Conservation (phyloP, 2,888 invertebrate species). For the Cephus pulcher region DNA sequence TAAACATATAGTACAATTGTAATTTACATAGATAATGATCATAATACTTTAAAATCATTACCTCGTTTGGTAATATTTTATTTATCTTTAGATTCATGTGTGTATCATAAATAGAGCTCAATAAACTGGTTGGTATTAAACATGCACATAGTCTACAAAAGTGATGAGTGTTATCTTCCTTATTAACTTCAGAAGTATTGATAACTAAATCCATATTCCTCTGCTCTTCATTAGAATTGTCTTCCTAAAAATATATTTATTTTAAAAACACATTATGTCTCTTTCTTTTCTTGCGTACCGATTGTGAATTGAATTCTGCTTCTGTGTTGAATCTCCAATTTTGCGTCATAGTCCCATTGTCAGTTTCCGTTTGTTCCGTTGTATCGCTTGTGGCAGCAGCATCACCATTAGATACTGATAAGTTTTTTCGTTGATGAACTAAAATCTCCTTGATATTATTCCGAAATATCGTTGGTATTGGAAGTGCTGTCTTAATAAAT, state of each 20-base stretch:
- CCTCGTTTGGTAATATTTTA: conserved; percentile 3
- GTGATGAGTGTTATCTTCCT: conserved; percentile 10
- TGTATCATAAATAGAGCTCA: conserved; percentile 9
- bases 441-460: neutral
- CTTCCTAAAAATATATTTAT: neutral
- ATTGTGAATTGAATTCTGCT: neutral
- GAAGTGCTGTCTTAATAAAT: conserved; percentile 12
- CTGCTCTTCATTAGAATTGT: neutral
- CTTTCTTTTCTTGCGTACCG: neutral
- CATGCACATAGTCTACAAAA: conserved; percentile 17
- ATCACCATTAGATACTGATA: neutral
- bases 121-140: neutral
- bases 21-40: neutral
- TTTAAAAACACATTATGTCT: neutral
- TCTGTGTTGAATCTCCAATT: neutral
- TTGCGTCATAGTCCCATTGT: neutral
- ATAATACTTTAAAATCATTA: conserved; percentile 4
- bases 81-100: conserved; percentile 7
- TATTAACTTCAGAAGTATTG: neutral
- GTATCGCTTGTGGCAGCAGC: neutral
- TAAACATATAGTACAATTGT: neutral
- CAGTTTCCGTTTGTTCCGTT: neutral
- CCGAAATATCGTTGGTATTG: conserved; percentile 1
- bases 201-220: neutral
- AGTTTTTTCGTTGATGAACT: neutral